phyloP scores from a whole-genome alignment of 2,888 invertebrate genomes.

The Auanema sp. region DNA sequence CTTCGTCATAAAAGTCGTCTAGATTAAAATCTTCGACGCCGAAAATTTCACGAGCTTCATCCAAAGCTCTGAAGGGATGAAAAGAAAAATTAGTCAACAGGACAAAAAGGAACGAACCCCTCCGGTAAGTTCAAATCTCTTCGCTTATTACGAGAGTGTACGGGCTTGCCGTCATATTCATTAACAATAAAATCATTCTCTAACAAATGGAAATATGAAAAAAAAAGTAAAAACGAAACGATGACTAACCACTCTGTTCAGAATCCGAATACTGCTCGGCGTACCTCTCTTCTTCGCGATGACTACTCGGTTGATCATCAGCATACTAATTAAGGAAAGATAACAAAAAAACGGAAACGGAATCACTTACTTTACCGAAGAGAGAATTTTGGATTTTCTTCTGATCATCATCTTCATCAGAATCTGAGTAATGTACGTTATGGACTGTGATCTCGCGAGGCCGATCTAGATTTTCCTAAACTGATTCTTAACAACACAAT shows the following conservation, averaged over 20 bases:
- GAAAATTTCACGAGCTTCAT: constrained; percentile 95
- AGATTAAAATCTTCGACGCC: constrained; percentile 87
- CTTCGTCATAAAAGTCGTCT: constrained; percentile 67
- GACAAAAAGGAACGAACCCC: constrained; percentile 14
- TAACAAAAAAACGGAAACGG: constrained; percentile 29
- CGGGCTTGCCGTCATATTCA: constrained; percentile 72
- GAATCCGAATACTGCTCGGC: constrained; percentile 35
- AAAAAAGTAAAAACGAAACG: neutral
- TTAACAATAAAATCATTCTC: constrained; percentile 94
- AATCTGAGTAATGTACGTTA: constrained; percentile 30
- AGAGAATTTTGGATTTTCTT: constrained; percentile 63
- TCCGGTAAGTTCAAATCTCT: constrained; percentile 31
- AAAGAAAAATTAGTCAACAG: neutral
- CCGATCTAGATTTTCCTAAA: neutral
- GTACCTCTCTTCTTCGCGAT: constrained; percentile 81
- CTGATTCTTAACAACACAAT: neutral
- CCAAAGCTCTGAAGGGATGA: constrained; percentile 39
- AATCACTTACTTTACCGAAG: constrained; percentile 63
- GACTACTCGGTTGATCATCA: constrained; percentile 22
- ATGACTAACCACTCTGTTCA: constrained; percentile 33
- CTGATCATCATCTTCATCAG: constrained; percentile 34
- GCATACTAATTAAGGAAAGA: neutral
- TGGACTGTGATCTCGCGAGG: neutral
- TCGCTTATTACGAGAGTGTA: constrained; percentile 19
- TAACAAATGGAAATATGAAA: constrained; percentile 12